phyloP scores from a whole-genome alignment of 1,140 invertebrate species.

The Stratiolaelaps scimitus region DNA sequence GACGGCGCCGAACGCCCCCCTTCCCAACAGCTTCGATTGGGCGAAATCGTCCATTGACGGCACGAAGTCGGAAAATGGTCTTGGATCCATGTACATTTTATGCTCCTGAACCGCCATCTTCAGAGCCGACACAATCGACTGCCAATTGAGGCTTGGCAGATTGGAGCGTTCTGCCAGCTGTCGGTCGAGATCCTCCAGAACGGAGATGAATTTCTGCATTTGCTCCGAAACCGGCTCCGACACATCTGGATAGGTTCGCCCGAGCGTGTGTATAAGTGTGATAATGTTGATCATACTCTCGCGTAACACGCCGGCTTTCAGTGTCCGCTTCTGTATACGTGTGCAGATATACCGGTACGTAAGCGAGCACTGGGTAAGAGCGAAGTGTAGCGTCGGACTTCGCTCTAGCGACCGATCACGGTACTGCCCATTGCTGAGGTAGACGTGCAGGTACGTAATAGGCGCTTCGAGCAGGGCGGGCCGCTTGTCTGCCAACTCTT shows the following conservation, averaged over 20 bases:
- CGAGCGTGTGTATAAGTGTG: neutral
- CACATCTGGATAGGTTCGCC: neutral
- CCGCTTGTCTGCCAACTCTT: neutral
- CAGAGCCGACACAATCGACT: neutral
- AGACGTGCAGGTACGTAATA: neutral
- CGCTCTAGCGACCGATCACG: neutral
- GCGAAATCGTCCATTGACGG: neutral
- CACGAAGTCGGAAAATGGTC: neutral
- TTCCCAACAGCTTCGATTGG: neutral
- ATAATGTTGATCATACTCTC: slow-evolving; percentile 14
- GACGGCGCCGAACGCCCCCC: slow-evolving; percentile 2
- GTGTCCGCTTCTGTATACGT: neutral
- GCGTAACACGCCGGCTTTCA: neutral
- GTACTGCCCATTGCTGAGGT: neutral
- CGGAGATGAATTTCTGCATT: slow-evolving; percentile 1
- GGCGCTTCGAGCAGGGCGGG: slow-evolving; percentile 10
- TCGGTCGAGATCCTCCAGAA: slow-evolving; percentile 10
- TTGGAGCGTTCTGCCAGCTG: slow-evolving; percentile 6
- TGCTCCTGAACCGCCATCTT: neutral
- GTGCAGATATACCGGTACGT: neutral
- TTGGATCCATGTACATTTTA: neutral
- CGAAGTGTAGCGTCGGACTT: neutral
- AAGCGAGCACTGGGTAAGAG: slow-evolving; percentile 2
- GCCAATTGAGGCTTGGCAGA: slow-evolving; percentile 6
- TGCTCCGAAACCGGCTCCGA: slow-evolving; percentile 5